Base-by-base conservation (phyloP, 2,888 invertebrate genomes). In the Ormia ochracea region DNA sequence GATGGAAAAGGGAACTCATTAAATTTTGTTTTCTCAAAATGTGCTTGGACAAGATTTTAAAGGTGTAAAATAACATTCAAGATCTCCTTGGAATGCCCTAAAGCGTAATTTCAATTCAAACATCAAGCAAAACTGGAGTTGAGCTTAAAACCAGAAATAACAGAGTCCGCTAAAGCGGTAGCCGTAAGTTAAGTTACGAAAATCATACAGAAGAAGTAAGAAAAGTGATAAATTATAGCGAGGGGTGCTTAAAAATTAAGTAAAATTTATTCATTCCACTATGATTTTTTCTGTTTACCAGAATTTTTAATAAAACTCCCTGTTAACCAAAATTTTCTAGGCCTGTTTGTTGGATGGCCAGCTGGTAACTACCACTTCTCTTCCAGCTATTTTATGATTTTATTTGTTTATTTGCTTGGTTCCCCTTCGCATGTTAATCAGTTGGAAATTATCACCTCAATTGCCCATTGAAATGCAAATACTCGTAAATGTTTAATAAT, bases 21-120 rank as follows among this genome's bases (percentile, higher is more conserved):
- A 69, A 76, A 63, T 23, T 23, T 33, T 5, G 3, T 38, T 41
- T 41, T 23, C 7, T 45, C 63, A 76, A 69, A 76, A 69, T 76
- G 61, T 69, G 31, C 54, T 63, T 76, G 36, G 45, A 12, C 68
- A 63, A 52, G 45, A 63, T 76, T 63, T 76, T 69, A 54, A 48
- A 76, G 76, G 69, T 76, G 69, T 63, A 76, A 76, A 76, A 76
- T 76, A 76, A 56, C 61, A 69, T 76, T 76, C 54, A 56, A 63
- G 63, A 63, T 54, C 54, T 63, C 38, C 61, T 48, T 63, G 56
- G 48, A 63, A 76, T 63, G 28, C 69, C 76, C 48, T 63, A 31
- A 61, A 69, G 69, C 76, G n/a, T n/a, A n/a, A 31, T 17, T 63
- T 56, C 54, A 69, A 69, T 45, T 52, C 61, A 28, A 26, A 9